A percentile compares a stretch with the other conserved stretches of the same genome.
phyloP scores from a whole-genome alignment of 2,888 invertebrate genomes.

The Mesorhabditis belari region DNA sequence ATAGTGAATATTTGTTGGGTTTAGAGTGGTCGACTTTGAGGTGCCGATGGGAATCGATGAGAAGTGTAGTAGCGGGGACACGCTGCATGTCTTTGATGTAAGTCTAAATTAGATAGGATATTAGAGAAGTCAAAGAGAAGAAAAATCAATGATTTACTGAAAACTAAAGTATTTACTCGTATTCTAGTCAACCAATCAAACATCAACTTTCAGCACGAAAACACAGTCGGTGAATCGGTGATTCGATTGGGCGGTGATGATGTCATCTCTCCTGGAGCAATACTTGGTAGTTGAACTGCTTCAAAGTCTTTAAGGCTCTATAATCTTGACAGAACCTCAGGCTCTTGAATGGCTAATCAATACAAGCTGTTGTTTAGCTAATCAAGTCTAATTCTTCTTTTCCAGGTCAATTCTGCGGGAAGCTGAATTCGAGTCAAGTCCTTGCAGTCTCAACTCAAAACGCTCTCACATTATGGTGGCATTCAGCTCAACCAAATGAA shows the following conservation, averaged over 20 bases:
- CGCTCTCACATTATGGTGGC: slow-evolving; percentile 38
- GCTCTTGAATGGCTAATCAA: too few relatives aligned
- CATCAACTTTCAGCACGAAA: slow-evolving; percentile 24
- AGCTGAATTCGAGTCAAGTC: background rate
- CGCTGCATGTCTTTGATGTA: slow-evolving; percentile 33
- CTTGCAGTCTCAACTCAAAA: slow-evolving; percentile 20
- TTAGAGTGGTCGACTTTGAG: slow-evolving; percentile 22
- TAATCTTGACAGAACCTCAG: too few relatives aligned
- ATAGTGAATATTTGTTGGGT: background rate
- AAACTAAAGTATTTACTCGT: background rate
- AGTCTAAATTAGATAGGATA: slow-evolving; percentile 3
- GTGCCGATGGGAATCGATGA: slow-evolving; percentile 17
- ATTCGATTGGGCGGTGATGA: slow-evolving; percentile 16
- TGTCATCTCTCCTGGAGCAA: slow-evolving; percentile 29
- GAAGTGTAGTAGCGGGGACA: slow-evolving; percentile 24
- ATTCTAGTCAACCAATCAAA: too few relatives aligned
- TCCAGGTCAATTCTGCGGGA: slow-evolving; percentile 36
- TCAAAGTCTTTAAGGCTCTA: too few relatives aligned
- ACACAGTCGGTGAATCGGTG: slow-evolving; percentile 17
- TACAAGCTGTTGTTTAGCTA: too few relatives aligned
- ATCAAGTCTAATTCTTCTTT: too few relatives aligned
- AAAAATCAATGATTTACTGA: background rate
- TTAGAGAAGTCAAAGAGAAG: background rate
- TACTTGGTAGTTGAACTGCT: slow-evolving; percentile 30
- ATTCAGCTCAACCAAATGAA: slow-evolving; percentile 18